A percentile compares a stretch with the other conserved stretches of the same genome.
Evolutionary conservation across 1,140 invertebrate species (phyloP).

Genomic region (Thrips palmi): DNA sequence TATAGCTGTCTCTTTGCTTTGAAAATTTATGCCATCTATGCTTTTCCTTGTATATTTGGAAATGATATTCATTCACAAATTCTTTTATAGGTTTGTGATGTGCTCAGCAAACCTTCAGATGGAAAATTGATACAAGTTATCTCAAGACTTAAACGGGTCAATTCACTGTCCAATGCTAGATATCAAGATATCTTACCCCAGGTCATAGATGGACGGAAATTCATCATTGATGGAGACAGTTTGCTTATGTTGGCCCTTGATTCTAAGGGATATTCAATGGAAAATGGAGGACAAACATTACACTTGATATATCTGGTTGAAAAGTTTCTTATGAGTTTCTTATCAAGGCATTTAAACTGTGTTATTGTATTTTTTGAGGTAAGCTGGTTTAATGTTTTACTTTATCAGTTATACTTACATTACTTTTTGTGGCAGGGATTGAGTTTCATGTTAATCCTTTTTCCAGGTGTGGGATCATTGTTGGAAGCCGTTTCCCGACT

Average conservation of each 20-base stretch:
- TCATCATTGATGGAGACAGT: constrained; percentile 9
- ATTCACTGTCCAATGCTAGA: too few species aligned
- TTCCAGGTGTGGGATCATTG: too few species aligned
- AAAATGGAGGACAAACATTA: constrained; percentile 8
- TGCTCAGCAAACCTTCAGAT: too few species aligned
- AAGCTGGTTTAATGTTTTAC: not conserved
- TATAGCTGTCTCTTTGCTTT: too few species aligned
- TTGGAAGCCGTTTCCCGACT: constrained; percentile 5
- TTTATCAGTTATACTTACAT: not conserved
- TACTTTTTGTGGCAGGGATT: too few species aligned
- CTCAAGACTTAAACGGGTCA: too few species aligned
- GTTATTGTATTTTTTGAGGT: constrained; percentile 1
- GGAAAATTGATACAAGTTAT: too few species aligned
- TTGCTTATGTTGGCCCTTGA: constrained; percentile 4
- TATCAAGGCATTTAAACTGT: constrained; percentile 5
- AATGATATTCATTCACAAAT: too few species aligned
- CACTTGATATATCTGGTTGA: constrained; percentile 12
- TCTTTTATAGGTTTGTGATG: too few species aligned
- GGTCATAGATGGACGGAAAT: constrained; percentile 9
- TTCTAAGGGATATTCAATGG: constrained; percentile 2
- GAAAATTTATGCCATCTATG: too few species aligned
- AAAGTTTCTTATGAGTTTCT: constrained; percentile 5
- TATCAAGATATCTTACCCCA: constrained; percentile 9
- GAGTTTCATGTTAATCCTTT: too few species aligned
- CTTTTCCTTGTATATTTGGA: too few species aligned